Conservation (phyloP, 2,113 vertebrate species). For the Peromyscus californicus region DNA sequence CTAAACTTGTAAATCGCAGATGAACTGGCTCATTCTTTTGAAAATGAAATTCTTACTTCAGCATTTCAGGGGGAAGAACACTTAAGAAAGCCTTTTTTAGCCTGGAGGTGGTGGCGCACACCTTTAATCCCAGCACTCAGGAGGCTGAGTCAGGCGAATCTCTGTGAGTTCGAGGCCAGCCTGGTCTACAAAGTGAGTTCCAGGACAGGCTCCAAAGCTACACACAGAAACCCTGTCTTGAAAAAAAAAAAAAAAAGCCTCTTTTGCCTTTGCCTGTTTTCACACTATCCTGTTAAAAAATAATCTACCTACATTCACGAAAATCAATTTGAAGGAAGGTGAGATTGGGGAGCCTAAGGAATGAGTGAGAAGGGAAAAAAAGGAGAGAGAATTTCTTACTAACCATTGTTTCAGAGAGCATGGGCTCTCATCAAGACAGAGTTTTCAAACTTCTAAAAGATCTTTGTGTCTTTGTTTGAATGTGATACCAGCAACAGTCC, state of each 20-base stretch:
- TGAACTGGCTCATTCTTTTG: slow-evolving; percentile 77
- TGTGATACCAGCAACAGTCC: background rate
- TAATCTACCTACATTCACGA: slow-evolving; percentile 74
- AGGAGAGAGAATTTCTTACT: background rate
- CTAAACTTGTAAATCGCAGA: slow-evolving; percentile 73
- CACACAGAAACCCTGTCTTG: too few species aligned
- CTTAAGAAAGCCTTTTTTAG: slow-evolving; percentile 47
- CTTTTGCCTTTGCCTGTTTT: slow-evolving; percentile 70
- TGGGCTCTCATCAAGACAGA: slow-evolving; percentile 47
- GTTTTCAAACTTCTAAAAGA: background rate
- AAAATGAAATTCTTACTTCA: slow-evolving; percentile 82
- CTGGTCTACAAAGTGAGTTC: too few species aligned
- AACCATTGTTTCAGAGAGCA: slow-evolving; percentile 15
- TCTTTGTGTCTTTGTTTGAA: background rate
- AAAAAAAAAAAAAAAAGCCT: slow-evolving; percentile 41
- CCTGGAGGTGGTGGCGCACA: too few species aligned
- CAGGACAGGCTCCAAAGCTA: too few species aligned
- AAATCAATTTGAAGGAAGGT: slow-evolving; percentile 56
- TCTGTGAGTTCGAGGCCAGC: too few species aligned
- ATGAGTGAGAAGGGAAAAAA: background rate
- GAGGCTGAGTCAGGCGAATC: too few species aligned
- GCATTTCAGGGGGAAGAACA: slow-evolving; percentile 70
- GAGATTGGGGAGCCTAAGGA: fast-evolving
- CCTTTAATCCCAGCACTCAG: too few species aligned
- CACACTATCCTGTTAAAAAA: slow-evolving; percentile 64